A percentile compares a stretch with the other conserved stretches of the same genome.
These are phyloP conservation scores for Dicerorhinus sumatrensis DNA, from an alignment of 2,113 vertebrate species.

Conservation along the genomic window DNA sequence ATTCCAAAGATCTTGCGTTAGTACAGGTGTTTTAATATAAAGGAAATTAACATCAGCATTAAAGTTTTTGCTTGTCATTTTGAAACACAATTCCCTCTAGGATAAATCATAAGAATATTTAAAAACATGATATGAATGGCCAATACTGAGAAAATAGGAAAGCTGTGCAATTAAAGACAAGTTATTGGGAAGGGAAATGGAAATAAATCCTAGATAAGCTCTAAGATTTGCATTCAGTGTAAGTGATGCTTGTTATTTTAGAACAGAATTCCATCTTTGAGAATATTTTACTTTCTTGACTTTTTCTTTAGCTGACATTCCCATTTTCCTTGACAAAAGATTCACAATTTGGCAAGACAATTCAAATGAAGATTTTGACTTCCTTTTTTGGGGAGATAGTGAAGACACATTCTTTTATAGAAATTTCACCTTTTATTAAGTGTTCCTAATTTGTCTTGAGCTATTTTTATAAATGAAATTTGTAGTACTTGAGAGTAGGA, in stretches of 20 bases:
- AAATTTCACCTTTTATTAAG: not conserved
- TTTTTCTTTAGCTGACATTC: not conserved
- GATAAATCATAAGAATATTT: not conserved
- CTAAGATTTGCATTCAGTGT: not conserved
- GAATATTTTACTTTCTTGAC: not conserved
- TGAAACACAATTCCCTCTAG: not conserved
- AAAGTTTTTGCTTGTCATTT: constrained; percentile 38
- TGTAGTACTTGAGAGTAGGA: not conserved
- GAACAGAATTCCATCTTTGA: not conserved
- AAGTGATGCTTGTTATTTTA: not conserved
- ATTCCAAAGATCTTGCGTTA: not conserved
- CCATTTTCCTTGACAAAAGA: not conserved
- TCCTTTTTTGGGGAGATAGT: not conserved
- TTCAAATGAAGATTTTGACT: constrained; percentile 23
- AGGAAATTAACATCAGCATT: not conserved
- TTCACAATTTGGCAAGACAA: constrained; percentile 30
- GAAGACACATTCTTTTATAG: not conserved
- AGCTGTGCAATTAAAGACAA: constrained; percentile 5
- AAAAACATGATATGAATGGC: not conserved
- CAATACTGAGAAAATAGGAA: not conserved
- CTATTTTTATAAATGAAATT: constrained; percentile 40
- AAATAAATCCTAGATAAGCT: not conserved
- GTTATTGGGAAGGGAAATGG: not conserved
- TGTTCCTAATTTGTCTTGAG: not conserved
- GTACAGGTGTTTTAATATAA: constrained; percentile 30